Base-by-base conservation (phyloP, 1,140 invertebrate species). In the Rhopalosiphum maidis region DNA sequence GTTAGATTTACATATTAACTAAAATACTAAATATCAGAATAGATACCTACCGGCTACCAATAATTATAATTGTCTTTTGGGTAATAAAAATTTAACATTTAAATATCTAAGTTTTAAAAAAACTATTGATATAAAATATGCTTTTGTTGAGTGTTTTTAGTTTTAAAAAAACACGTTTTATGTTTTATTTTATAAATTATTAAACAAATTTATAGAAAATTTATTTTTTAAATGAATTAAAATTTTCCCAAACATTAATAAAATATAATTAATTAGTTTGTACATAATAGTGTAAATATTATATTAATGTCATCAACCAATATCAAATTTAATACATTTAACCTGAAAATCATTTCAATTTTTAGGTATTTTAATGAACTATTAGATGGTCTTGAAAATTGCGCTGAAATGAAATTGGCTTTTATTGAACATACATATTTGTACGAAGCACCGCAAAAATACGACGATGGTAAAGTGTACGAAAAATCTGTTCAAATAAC, bases 291-390 rank as follows among this genome's bases (percentile, higher is more conserved):
- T 77, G 15, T n/a, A n/a, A 15, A 77, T n/a, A 77, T 68, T 68
- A 68, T 60, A 23, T 60, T 30, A 9, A 60, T 77, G 30, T 8
- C 11, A n/a, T 77, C 30, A 68, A 68, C 41, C 41, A 41, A 41
- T 41, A 41, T 0, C n/a, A n/a, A 77, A n/a, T 77, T n/a, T 77
- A 77, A 77, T 77, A 77, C 1, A 35, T 77, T 77, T n/a, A 85
- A 85, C 23, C 83, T 85, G 5, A 46, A 46, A 23, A 83, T 23
- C 5, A 37, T 35, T 87, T 48, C 5, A 55, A 25, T 54, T 97
- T 9, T 95, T 97, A 94, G 95, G 1, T 95, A 97, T 93, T 95
- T 98, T 1, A 98, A 98, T 94, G 85, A 94, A 9, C 95, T 97
- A 94, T 94, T 98, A 3, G 94, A 95, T 25, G 95, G 95, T 11